Percentiles rank a stretch among this genome's conserved stretches.
These are phyloP conservation scores for Rhinolophus sinicus DNA, from an alignment of 2,113 vertebrate species.

Conservation along the genomic window DNA sequence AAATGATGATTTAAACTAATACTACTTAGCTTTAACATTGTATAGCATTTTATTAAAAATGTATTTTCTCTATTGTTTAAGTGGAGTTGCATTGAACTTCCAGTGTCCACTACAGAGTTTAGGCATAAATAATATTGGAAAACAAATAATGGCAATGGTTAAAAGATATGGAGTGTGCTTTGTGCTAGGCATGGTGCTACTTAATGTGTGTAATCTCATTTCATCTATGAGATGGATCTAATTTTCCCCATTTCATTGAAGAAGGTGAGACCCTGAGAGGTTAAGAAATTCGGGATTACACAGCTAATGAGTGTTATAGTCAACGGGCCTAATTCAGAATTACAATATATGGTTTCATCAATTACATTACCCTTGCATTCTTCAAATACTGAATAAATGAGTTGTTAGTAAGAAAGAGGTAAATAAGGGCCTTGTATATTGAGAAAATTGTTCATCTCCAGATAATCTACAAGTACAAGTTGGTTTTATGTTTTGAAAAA, in stretches of 20 bases:
- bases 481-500: neutral
- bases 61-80: neutral
- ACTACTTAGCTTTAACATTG: neutral
- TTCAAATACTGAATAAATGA: neutral
- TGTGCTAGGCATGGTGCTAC: neutral
- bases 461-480: neutral
- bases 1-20: slow-evolving; percentile 24
- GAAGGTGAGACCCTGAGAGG: neutral
- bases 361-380: neutral
- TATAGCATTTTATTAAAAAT: neutral
- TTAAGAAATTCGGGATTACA: neutral
- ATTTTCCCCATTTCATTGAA: slow-evolving; percentile 16
- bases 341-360: neutral
- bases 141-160: neutral
- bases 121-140: neutral
- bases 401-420: neutral
- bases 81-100: slow-evolving; percentile 2
- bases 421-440: neutral
- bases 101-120: neutral
- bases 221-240: neutral
- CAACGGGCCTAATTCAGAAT: neutral
- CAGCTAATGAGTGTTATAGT: neutral
- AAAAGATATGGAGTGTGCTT: neutral
- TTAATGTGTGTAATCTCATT: neutral
- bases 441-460: neutral